These are phyloP conservation scores for Lasioglossum figueresi DNA, from an alignment of 2,888 invertebrate genomes.

Conservation along the genomic window DNA sequence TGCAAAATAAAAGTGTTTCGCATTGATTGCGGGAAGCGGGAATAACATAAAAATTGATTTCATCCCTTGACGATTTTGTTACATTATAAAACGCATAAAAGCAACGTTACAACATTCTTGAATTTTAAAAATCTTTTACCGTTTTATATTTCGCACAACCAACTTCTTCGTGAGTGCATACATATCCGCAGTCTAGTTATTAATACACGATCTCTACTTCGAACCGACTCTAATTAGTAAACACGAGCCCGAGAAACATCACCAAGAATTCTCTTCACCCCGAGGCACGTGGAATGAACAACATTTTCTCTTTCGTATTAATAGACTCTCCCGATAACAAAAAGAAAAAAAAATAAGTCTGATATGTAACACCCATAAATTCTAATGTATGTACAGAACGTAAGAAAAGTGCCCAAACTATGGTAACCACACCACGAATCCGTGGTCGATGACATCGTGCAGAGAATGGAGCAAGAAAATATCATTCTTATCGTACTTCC, in stretches of 20 bases:
- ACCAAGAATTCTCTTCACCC: neutral
- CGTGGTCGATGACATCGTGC: constrained; percentile 69
- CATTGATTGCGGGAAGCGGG: no score
- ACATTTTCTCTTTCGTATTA: constrained; percentile 18
- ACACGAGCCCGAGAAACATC: constrained; percentile 24
- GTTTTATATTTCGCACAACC: no score
- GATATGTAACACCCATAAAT: constrained; percentile 66
- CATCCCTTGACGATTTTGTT: no score
- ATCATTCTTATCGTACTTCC: neutral
- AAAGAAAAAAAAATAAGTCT: constrained; percentile 19
- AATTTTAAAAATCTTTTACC: no score
- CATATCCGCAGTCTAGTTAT: no score
- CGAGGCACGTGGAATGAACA: neutral
- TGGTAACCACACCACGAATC: constrained; percentile 68
- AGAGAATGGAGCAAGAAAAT: constrained; percentile 38
- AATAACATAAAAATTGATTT: no score
- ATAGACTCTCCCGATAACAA: constrained; percentile 28
- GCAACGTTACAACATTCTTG: no score
- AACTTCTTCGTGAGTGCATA: no score
- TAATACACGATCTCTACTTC: no score
- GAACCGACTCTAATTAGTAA: neutral
- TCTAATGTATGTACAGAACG: constrained; percentile 69
- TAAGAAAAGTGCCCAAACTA: constrained; percentile 67
- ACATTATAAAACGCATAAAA: no score
- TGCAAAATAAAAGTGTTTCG: no score